Conservation (phyloP, 2,113 vertebrate species). For the Anthoscopus minutus region DNA sequence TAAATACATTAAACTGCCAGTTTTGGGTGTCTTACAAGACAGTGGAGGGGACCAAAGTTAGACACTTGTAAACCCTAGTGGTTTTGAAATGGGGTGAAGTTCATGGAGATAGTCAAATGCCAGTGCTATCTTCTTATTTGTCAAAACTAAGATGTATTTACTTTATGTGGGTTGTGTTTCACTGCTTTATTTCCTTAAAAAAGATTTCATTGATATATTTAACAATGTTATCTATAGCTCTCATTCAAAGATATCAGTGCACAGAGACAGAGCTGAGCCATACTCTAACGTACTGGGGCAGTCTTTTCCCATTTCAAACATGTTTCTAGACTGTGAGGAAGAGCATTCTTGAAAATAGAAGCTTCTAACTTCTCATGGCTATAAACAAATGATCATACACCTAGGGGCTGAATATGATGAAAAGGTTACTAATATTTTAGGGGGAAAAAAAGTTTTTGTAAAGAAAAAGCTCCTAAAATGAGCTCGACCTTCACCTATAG, state of each 20-base stretch:
- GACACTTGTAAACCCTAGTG: too few relatives aligned
- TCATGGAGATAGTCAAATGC: background rate
- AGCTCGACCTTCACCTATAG: background rate
- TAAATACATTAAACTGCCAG: background rate
- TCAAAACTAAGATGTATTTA: background rate
- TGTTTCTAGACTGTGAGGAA: background rate
- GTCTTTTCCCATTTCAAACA: background rate
- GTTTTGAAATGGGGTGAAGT: background rate
- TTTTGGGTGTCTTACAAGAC: background rate
- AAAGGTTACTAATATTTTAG: background rate
- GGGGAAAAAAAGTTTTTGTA: fast-evolving
- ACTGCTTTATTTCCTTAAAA: background rate
- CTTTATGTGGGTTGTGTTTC: background rate
- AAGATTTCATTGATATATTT: background rate
- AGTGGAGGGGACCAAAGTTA: background rate
- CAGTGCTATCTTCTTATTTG: background rate
- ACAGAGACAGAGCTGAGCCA: background rate
- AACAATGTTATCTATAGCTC: background rate
- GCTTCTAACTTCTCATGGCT: background rate
- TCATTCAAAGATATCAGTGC: background rate
- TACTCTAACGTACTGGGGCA: fast-evolving
- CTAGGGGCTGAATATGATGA: background rate
- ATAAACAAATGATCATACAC: background rate
- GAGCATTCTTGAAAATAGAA: background rate
- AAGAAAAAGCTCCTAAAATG: background rate